A percentile compares a stretch with the other conserved stretches of the same genome.
Conservation (phyloP, 2,888 invertebrate species). For the Polydrusus pterygomalis region DNA sequence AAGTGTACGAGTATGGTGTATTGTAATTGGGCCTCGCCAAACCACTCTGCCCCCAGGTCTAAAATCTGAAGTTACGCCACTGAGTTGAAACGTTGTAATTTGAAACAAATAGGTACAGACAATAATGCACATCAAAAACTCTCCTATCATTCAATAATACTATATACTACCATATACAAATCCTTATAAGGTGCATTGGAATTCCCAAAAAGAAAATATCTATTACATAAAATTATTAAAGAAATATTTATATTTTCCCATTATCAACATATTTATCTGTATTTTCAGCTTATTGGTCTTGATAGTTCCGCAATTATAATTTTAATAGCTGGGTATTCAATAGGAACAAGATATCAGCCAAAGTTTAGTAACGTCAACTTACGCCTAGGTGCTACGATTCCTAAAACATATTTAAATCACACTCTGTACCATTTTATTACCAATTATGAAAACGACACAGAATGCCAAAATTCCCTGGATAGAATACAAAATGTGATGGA, state of each 20-base stretch:
- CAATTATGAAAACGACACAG: conserved; percentile 15
- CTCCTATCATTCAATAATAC: too few species aligned
- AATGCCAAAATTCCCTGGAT: conserved; percentile 24
- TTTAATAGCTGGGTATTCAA: conserved; percentile 27
- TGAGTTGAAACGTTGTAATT: too few species aligned
- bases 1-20: too few species aligned
- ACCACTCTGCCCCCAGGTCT: too few species aligned
- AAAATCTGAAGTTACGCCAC: too few species aligned
- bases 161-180: too few species aligned
- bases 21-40: too few species aligned
- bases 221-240: too few species aligned
- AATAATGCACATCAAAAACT: not conserved
- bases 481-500: conserved; percentile 29
- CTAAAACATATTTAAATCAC: conserved; percentile 32
- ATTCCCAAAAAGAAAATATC: too few species aligned
- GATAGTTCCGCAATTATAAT: conserved; percentile 8
- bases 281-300: conserved; percentile 28
- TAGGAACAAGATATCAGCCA: conserved; percentile 43
- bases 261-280: not conserved
- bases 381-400: conserved; percentile 27
- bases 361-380: conserved; percentile 33
- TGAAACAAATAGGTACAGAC: too few species aligned
- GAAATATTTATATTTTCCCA: too few species aligned
- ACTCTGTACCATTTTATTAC: conserved; percentile 31
- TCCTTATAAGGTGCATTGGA: too few species aligned